Evolutionary conservation across 1,140 invertebrate species (phyloP), one percentile per base, ranked within the genome.

Genomic region (Drosophila arawakana): DNA sequence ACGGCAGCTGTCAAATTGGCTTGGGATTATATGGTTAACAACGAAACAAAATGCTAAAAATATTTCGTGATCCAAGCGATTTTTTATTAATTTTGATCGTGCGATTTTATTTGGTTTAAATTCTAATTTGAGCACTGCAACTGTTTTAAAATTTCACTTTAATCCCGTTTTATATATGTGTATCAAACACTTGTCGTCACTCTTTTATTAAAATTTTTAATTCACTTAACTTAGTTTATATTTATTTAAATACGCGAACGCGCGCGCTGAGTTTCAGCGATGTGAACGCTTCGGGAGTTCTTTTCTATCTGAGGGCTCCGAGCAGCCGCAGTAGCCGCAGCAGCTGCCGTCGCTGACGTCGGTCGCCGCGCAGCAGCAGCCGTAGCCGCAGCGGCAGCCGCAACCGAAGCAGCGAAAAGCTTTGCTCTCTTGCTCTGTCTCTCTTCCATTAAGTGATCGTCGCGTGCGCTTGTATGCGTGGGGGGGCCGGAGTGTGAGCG

Each of bases 271-370:
- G 35, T 7, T n/a, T 10, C n/a, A 54, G 11, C 69, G 73, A 66
- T 66, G 69, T 76, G 61, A 46, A 55, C 68, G 25, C 46, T 39
- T 39, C 50, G 58, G 25, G 18, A 34, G 65, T 73, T 73, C 63
- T 73, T 41, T 61, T 34, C 46, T 68, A 39, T 73, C 57, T 73
- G 71, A 54, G 54, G 49, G 52, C 35, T 30, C n/a, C 10, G 11
- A 43, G 47, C 50, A 54, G 65, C 34, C 10, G 34, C 13, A 21
- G 62, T 21, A 13, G 35, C 46, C 7, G 39, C 68, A 41, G 57
- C 41, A 49, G 21, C 47, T 30, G 46, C 58, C 34, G 63, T 34
- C 3, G 47, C 46, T 13, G 62, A 37, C 11, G 58, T 43, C 44
- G 9, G 49, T 52, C 35, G 50, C 39, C 6, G 44, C 47, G 50